These are phyloP conservation scores for Lophura nycthemera DNA, from an alignment of 2,113 vertebrate species.

Conservation along the genomic window DNA sequence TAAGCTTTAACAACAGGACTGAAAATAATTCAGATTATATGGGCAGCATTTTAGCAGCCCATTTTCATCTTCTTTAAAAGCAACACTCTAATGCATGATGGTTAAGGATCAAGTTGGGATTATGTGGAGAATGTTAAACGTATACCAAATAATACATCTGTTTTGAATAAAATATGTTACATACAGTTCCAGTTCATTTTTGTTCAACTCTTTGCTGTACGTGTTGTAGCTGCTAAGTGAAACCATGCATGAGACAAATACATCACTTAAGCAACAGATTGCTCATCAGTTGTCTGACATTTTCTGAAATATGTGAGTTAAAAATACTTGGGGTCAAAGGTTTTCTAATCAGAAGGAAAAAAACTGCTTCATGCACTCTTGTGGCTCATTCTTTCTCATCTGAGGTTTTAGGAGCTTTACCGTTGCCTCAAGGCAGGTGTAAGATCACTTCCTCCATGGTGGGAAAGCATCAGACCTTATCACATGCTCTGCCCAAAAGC, in stretches of 20 bases:
- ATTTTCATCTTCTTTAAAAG: slow-evolving; percentile 74
- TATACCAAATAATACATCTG: slow-evolving; percentile 72
- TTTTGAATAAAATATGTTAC: slow-evolving; percentile 65
- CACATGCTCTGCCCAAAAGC: neutral
- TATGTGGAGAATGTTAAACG: slow-evolving; percentile 69
- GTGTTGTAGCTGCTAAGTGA: slow-evolving; percentile 56
- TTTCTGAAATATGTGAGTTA: slow-evolving; percentile 17
- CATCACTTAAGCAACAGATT: slow-evolving; percentile 49
- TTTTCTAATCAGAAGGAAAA: neutral
- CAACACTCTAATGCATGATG: slow-evolving; percentile 59
- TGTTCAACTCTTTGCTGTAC: slow-evolving; percentile 5
- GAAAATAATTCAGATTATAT: slow-evolving; percentile 73
- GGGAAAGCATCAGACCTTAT: neutral
- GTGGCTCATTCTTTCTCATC: neutral
- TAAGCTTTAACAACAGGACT: slow-evolving; percentile 61
- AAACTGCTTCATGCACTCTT: neutral
- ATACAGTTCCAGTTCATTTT: slow-evolving; percentile 34
- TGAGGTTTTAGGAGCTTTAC: neutral
- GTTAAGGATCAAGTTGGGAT: slow-evolving; percentile 72
- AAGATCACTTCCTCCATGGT: neutral
- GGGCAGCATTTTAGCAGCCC: slow-evolving; percentile 70
- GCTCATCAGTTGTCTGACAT: slow-evolving; percentile 44
- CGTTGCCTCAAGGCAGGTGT: neutral
- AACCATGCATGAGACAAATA: slow-evolving; percentile 56
- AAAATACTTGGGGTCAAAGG: slow-evolving; percentile 17